Evolutionary conservation across 2,888 invertebrate species (phyloP), one percentile per base, ranked within the genome.

Genomic region (Melanotus villosus): DNA sequence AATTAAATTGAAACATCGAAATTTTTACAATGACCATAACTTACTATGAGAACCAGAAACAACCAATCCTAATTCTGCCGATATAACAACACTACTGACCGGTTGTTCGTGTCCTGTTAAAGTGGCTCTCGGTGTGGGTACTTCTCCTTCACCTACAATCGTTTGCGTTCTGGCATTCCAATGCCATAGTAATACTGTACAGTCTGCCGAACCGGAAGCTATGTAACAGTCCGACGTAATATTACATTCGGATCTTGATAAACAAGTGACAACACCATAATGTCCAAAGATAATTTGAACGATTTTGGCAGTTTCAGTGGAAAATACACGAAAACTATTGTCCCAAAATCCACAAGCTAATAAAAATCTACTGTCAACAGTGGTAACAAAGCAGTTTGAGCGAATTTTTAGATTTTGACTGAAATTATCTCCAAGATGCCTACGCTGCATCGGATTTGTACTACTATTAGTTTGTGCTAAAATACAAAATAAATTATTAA

Each of bases 311-410:
- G 96, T 95, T 82, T 99, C 99, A 0, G 98, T 96, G 50, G 95
- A 95, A 86, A 98, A 99, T 14, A 99, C 97, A 5, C 99, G 88
- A 87, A 99, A 99, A 85, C 98, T 98, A 86, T 99, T 99, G 85
- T 99, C 99, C 96, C 99, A 99, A 87, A 99, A 99, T 60, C 99
- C 99, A 81, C 98, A 97, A 0, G 99, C 98, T 75, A 99, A 94
- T 75, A 99, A 90, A 86, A 97, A 98, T 74, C 96, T 90, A 80
- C 97, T 97, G 86, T 99, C 99, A 1, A 99, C 98, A 0, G 99
- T 99, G 21, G 98, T 98, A 23, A 99, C 96, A 87, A 99, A 99
- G 84, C 98, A 98, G 85, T 95, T 96, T 79, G 94, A 94, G 71
- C 94, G 91, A 78, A 98, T 96, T 82, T 94, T 93, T 74, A 99